A percentile compares a stretch with the other conserved stretches of the same genome.
phyloP scores from a whole-genome alignment of 2,888 invertebrate genomes.

The Melanotus villosus region DNA sequence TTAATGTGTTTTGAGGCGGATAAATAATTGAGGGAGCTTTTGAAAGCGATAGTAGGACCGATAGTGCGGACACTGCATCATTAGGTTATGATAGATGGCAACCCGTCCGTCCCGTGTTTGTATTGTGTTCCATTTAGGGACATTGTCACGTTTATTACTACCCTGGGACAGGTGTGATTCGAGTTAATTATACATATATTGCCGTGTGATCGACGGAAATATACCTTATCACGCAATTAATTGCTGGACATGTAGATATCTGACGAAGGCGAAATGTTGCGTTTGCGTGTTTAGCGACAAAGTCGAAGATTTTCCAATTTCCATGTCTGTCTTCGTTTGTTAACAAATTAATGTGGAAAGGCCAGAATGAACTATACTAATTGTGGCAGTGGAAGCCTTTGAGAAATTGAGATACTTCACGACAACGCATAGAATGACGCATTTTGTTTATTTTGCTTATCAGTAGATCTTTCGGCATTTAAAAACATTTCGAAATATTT shows the following conservation, averaged over 20 bases:
- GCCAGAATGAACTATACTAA: background rate
- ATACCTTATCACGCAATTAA: slow-evolving; percentile 37
- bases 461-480: too few species aligned
- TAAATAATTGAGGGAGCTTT: slow-evolving; percentile 64
- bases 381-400: too few species aligned
- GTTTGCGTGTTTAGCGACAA: background rate
- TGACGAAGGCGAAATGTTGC: background rate
- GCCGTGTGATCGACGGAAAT: slow-evolving; percentile 46
- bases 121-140: slow-evolving; percentile 62
- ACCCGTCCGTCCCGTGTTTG: slow-evolving; percentile 56
- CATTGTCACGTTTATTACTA: slow-evolving; percentile 61
- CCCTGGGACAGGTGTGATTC: slow-evolving; percentile 65
- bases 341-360: background rate
- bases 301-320: background rate
- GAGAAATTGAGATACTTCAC: too few species aligned
- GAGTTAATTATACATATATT: slow-evolving; percentile 55
- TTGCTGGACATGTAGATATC: slow-evolving; percentile 4
- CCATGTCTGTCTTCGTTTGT: background rate
- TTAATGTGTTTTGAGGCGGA: slow-evolving; percentile 63
- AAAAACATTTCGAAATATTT: too few species aligned
- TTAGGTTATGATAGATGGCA: slow-evolving; percentile 64
- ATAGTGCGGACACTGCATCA: slow-evolving; percentile 64
- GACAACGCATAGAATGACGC: too few species aligned
- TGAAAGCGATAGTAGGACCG: slow-evolving; percentile 62
- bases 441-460: too few species aligned